Evolutionary conservation across 2,888 invertebrate genomes (phyloP), one percentile per base, ranked within the genome.

Genomic region (Limnephilus rhombicus): DNA sequence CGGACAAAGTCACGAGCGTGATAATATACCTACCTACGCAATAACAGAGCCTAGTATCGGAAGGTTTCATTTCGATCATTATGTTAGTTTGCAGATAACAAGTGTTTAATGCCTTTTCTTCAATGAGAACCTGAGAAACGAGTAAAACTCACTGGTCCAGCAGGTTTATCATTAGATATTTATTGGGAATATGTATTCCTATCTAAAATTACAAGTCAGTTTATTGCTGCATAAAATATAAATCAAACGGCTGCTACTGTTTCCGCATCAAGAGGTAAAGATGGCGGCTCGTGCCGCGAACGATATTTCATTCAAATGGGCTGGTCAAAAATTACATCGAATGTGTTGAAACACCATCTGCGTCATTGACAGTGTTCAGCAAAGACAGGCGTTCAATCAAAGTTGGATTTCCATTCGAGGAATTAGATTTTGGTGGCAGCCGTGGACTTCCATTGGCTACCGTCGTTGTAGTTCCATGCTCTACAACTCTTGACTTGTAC

Each of bases 301-400:
- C n/a, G 87, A 91, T 80, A 91, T 87, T 89, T 89, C 81, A 80
- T 41, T n/a, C 29, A 80, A 81, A 68, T 68, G 68, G 68, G 24
- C 24, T 24, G 24, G 68, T 68, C 68, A 31, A 81, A 80, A 80
- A 53, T 68, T 68, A 41, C 37, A 80, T 80, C 89, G 81, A 89
- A 81, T 81, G 89, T 89, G 80, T 80, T 89, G 89, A 89, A 89
- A 89, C 81, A 89, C 89, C 80, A 34, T 68, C 68, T 29, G 81
- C 81, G 89, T 80, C n/a, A 41, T 37, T 29, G 89, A 89, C 89
- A n/a, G n/a, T 45, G 45, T 15, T 80, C 89, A 45, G 34, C 80
- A 86, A 34, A 87, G 49, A 87, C 91, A 91, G 87, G 18, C 91
- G 91, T 45, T 91, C 86, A 80, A 91, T 91, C 91, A 91, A 91